phyloP scores from a whole-genome alignment of 1,140 invertebrate species.

The Choristoneura fumiferana region DNA sequence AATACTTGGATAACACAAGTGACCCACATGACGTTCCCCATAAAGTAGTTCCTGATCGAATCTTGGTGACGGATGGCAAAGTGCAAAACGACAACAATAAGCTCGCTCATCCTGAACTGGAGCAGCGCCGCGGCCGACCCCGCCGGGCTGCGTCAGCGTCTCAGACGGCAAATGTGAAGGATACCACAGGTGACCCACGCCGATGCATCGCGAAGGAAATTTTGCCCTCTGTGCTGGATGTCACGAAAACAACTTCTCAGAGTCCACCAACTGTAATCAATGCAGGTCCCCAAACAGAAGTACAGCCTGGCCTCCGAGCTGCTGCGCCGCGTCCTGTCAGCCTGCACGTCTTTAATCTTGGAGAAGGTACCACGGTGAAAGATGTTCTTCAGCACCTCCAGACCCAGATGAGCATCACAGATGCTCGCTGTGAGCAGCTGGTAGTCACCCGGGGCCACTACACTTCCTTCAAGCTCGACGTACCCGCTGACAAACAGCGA shows the following conservation, averaged over 20 bases:
- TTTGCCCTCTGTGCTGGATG: not conserved
- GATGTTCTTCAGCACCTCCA: not conserved
- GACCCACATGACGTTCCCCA: not conserved
- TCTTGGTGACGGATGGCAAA: no score
- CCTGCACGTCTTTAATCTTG: conserved; percentile 5
- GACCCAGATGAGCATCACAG: not conserved
- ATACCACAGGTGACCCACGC: not conserved
- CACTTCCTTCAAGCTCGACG: not conserved
- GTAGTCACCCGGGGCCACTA: not conserved
- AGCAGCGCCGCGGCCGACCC: not conserved
- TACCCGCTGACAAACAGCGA: not conserved
- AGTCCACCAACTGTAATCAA: no score
- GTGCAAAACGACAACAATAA: no score
- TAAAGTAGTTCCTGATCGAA: not conserved
- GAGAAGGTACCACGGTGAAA: not conserved
- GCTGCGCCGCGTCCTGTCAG: conserved; percentile 1
- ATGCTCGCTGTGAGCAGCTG: not conserved
- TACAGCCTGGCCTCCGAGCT: not conserved
- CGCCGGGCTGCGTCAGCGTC: not conserved
- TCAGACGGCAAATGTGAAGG: not conserved
- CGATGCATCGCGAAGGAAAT: not conserved
- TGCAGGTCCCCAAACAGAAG: not conserved
- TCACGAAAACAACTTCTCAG: no score
- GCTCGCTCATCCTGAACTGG: not conserved
- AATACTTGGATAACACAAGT: not conserved